phyloP scores from a whole-genome alignment of 2,888 invertebrate species.

The Lymantria dispar region DNA sequence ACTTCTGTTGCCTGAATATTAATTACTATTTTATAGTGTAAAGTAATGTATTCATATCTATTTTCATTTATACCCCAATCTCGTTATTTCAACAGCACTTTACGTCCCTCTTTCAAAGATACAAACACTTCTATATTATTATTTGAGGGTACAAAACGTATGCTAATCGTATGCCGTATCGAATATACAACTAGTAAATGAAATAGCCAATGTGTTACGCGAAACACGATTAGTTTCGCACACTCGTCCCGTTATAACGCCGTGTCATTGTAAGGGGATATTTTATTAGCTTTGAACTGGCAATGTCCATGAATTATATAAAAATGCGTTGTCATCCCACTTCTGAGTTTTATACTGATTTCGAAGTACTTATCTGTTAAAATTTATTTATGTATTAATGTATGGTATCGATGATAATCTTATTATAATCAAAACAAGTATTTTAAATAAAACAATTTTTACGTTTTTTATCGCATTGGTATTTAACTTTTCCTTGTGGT shows the following conservation, averaged over 20 bases:
- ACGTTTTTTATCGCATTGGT: too few relatives aligned
- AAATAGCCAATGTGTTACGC: conserved; percentile 12
- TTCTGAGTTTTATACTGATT: not conserved
- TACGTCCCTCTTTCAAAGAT: conserved; percentile 1
- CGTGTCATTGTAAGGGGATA: conserved; percentile 9
- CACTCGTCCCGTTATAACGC: conserved; percentile 9
- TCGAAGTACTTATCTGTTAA: not conserved
- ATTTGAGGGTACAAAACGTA: conserved; percentile 6
- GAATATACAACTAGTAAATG: conserved; percentile 8
- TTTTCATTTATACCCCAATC: not conserved
- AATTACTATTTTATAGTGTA: too few relatives aligned
- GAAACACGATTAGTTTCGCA: conserved; percentile 10
- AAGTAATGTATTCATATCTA: too few relatives aligned
- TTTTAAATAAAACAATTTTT: too few relatives aligned
- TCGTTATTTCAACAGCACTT: not conserved
- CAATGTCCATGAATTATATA: not conserved
- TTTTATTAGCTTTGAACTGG: conserved; percentile 24
- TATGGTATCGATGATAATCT: too few relatives aligned
- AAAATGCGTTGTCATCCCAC: conserved; percentile 16
- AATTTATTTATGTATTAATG: too few relatives aligned
- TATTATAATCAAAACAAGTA: too few relatives aligned
- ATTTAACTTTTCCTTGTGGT: too few relatives aligned
- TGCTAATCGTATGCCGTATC: conserved; percentile 9
- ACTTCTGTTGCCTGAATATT: too few relatives aligned
- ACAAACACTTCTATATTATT: conserved; percentile 2